Evolutionary conservation across 2,797 vertebrate genomes (phyloP).

Genomic region (Dipus sagitta): DNA sequence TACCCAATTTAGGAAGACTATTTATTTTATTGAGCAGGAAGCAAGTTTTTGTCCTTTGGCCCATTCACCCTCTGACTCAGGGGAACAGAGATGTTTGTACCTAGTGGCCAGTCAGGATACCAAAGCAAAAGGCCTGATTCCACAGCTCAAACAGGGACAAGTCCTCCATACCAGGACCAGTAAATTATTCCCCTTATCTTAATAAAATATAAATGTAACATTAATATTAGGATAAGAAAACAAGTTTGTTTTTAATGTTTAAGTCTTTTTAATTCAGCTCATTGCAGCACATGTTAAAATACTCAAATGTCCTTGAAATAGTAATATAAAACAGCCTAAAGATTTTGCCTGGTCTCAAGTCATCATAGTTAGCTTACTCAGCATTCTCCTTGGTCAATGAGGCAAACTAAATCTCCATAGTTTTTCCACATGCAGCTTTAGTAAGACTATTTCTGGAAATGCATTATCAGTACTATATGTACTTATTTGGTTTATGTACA

Average conservation of each 20-base stretch:
- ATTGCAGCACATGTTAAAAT: neutral
- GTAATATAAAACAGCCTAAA: neutral
- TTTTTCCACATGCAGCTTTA: neutral
- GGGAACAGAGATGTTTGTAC: no score
- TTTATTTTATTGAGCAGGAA: no score
- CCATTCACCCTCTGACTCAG: no score
- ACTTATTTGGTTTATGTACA: neutral
- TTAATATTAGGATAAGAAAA: slow-evolving; percentile 11
- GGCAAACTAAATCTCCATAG: neutral
- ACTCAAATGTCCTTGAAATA: slow-evolving; percentile 5
- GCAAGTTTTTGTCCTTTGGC: no score
- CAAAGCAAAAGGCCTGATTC: no score
- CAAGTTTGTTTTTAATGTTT: neutral
- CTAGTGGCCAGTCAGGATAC: no score
- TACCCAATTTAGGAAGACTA: no score
- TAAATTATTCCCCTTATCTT: no score
- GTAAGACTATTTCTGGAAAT: neutral
- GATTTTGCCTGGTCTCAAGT: neutral
- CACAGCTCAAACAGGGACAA: no score
- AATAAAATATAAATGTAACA: slow-evolving; percentile 9
- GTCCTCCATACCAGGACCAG: no score
- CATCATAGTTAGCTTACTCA: neutral
- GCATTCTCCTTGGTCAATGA: neutral
- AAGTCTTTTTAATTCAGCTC: neutral
- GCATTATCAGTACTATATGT: neutral